These are phyloP conservation scores for Heterodera filipjevi DNA, from an alignment of 2,888 invertebrate species.

Conservation along the genomic window DNA sequence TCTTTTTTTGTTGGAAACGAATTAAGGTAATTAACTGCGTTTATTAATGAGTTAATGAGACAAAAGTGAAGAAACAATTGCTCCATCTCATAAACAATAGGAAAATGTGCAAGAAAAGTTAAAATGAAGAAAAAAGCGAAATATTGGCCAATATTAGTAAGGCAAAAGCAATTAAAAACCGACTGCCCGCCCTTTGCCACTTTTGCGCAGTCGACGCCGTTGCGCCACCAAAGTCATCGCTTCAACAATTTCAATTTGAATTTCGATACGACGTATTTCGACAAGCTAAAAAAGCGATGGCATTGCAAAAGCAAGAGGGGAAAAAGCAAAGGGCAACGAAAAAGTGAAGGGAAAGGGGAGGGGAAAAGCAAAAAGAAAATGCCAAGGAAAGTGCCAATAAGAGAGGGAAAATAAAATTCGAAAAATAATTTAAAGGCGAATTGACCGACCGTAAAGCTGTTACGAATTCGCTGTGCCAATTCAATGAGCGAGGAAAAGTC, in stretches of 20 bases:
- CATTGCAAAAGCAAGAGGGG: neutral
- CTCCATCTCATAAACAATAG: too few relatives aligned
- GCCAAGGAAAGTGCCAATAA: neutral
- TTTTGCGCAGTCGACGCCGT: conserved; percentile 8
- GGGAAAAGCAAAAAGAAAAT: neutral
- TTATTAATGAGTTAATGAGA: too few relatives aligned
- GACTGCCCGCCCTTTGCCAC: neutral
- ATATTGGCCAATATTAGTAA: neutral
- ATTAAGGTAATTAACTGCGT: neutral
- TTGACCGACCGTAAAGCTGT: conserved; percentile 5
- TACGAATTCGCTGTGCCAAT: neutral
- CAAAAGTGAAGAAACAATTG: too few relatives aligned
- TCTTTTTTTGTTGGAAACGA: too few relatives aligned
- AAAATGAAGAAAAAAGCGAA: neutral
- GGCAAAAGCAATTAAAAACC: neutral
- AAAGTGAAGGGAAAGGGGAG: neutral
- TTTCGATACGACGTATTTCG: conserved; percentile 38
- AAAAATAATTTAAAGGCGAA: too few relatives aligned
- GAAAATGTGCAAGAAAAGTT: neutral
- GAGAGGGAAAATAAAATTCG: too few relatives aligned
- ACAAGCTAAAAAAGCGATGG: conserved; percentile 33
- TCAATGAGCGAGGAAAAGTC: conserved; percentile 1
- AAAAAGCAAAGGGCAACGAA: neutral
- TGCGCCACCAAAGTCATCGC: conserved; percentile 28
- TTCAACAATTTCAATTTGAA: conserved; percentile 38